These are phyloP conservation scores for Ivindomyrus marchei DNA, from an alignment of 2,113 vertebrate species.

Conservation along the genomic window DNA sequence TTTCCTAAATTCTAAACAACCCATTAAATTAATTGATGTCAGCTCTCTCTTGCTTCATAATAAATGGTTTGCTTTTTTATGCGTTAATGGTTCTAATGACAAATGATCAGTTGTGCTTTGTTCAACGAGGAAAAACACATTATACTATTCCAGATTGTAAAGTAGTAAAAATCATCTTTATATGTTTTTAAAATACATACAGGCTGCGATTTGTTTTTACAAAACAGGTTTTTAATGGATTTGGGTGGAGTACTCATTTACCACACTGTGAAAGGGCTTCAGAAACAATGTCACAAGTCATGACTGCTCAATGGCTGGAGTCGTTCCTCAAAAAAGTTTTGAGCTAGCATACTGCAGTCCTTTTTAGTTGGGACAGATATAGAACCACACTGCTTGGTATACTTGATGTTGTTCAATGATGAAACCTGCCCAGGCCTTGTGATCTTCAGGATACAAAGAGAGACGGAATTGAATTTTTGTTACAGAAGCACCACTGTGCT, in stretches of 20 bases:
- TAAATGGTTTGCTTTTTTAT: not conserved
- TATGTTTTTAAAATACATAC: not conserved
- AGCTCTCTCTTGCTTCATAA: not conserved
- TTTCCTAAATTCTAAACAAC: not conserved
- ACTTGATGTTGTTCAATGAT: not conserved
- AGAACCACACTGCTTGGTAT: not conserved
- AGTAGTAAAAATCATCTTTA: not conserved
- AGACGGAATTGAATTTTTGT: not conserved
- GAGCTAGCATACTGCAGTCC: not conserved
- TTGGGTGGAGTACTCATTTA: not conserved
- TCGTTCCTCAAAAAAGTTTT: not conserved
- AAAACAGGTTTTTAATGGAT: slow-evolving; percentile 1
- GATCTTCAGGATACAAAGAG: not conserved
- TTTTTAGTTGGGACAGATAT: not conserved
- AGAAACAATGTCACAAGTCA: not conserved
- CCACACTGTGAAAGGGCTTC: not conserved
- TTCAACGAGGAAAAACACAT: not conserved
- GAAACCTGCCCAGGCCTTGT: not conserved
- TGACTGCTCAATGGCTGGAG: not conserved
- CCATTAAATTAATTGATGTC: not conserved
- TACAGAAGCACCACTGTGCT: not conserved
- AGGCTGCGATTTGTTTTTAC: not conserved
- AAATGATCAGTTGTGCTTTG: not conserved
- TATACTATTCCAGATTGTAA: not conserved
- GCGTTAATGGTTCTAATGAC: not conserved